Evolutionary conservation across 2,797 vertebrate species (phyloP).

Genomic region (Pseudomugil gertrudae): DNA sequence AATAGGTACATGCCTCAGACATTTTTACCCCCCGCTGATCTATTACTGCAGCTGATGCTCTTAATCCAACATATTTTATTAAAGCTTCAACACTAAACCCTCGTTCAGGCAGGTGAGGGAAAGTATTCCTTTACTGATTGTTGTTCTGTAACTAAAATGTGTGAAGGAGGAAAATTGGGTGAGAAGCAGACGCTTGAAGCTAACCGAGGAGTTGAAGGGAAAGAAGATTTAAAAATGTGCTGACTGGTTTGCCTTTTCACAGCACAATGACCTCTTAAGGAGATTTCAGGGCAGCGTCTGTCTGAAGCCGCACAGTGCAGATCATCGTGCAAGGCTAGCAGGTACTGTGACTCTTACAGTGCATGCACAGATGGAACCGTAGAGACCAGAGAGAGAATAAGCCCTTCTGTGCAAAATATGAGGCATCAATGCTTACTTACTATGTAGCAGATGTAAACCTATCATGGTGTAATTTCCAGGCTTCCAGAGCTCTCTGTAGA

Average conservation of each 20-base stretch:
- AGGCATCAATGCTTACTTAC: slow-evolving; percentile 10
- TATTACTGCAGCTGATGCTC: slow-evolving; percentile 10
- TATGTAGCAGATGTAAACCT: slow-evolving; percentile 20
- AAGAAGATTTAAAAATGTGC: slow-evolving; percentile 62
- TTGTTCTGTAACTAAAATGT: not conserved
- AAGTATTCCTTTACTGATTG: not conserved
- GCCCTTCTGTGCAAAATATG: slow-evolving; percentile 24
- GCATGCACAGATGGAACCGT: slow-evolving; percentile 28
- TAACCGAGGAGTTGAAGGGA: slow-evolving; percentile 43
- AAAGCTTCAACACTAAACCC: not conserved
- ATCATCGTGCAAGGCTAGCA: slow-evolving; percentile 38
- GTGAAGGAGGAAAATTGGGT: slow-evolving; percentile 18
- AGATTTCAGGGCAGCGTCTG: slow-evolving; percentile 67
- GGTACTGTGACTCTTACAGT: slow-evolving; percentile 39
- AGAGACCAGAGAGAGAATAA: slow-evolving; percentile 53
- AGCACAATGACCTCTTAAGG: slow-evolving; percentile 76
- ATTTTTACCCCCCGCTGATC: not conserved
- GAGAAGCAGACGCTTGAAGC: slow-evolving; percentile 31
- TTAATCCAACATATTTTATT: not conserved
- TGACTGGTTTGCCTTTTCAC: slow-evolving; percentile 64
- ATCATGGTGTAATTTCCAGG: slow-evolving; percentile 9
- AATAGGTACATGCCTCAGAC: not conserved
- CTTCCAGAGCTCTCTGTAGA: not conserved
- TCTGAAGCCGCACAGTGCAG: slow-evolving; percentile 55
- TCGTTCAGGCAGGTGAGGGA: not conserved